Percentiles rank a stretch among this genome's conserved stretches.
phyloP scores from a whole-genome alignment of 2,113 vertebrate species.

The Eublepharis macularius region DNA sequence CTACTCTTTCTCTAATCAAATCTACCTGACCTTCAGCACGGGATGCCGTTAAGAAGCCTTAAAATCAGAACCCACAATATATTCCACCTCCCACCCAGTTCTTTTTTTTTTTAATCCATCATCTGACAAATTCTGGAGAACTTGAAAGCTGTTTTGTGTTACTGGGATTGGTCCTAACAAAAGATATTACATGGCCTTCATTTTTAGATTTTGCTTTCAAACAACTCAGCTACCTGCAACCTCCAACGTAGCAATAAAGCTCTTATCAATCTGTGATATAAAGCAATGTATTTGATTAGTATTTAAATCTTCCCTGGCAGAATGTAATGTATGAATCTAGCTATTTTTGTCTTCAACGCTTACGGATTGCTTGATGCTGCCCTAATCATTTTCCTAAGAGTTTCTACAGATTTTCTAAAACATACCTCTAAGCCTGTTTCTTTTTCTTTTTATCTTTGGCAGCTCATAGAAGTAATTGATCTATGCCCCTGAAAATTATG shows the following conservation, averaged over 20 bases:
- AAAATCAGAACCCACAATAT: no score
- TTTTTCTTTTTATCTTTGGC: conserved; percentile 8
- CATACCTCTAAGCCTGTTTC: background rate
- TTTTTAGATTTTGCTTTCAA: no score
- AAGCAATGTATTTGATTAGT: conserved; percentile 39
- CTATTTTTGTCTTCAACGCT: background rate
- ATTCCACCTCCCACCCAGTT: no score
- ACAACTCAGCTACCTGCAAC: no score
- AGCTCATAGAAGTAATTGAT: conserved; percentile 17
- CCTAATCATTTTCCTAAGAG: background rate
- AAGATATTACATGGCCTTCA: no score
- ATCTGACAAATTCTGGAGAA: no score
- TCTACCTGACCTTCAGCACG: no score
- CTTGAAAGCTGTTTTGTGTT: no score
- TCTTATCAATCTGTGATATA: background rate
- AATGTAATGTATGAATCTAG: conserved; percentile 14
- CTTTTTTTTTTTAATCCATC: no score
- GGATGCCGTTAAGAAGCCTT: no score
- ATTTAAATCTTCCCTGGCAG: conserved; percentile 24
- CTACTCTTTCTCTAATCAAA: no score
- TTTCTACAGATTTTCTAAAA: conserved; percentile 12
- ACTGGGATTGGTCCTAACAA: no score
- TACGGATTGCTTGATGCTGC: background rate
- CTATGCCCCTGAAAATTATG: background rate
- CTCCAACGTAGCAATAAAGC: background rate